Evolutionary conservation across 30 jellyfish, hydroid and myxozoan species (phyloP).

Genomic region (Pelagia noctiluca): DNA sequence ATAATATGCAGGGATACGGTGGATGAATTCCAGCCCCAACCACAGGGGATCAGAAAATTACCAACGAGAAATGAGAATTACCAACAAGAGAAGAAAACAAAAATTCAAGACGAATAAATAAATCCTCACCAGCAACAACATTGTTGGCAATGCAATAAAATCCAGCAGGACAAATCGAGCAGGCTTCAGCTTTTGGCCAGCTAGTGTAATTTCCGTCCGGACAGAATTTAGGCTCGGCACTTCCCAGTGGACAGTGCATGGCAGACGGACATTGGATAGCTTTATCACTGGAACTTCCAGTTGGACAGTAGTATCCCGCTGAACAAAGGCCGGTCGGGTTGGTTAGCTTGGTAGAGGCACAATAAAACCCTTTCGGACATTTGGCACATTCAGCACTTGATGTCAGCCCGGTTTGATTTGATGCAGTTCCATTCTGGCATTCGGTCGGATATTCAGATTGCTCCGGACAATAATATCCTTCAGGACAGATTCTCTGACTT

Average conservation of each 20-base stretch:
- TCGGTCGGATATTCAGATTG: slow-evolving; percentile 77
- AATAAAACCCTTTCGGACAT: slow-evolving; percentile 84
- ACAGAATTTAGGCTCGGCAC: slow-evolving; percentile 83
- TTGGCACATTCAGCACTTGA: slow-evolving; percentile 67
- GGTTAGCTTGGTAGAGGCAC: slow-evolving; percentile 78
- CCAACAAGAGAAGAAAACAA: background rate
- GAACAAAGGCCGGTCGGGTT: slow-evolving; percentile 85
- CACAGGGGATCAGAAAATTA: too few species aligned
- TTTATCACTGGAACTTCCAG: slow-evolving; percentile 80
- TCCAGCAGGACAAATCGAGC: slow-evolving; percentile 84
- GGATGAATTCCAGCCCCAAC: too few species aligned
- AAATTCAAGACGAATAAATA: background rate
- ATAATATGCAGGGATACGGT: too few species aligned
- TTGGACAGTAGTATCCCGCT: slow-evolving; percentile 92
- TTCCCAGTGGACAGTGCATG: slow-evolving; percentile 90
- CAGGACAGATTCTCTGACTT: slow-evolving; percentile 74
- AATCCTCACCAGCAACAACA: slow-evolving; percentile 75
- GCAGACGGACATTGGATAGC: slow-evolving; percentile 90
- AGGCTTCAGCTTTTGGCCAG: slow-evolving; percentile 79
- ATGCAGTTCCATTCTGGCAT: slow-evolving; percentile 89
- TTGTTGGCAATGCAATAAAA: slow-evolving; percentile 72
- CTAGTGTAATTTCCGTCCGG: slow-evolving; percentile 92
- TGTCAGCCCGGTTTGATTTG: slow-evolving; percentile 82
- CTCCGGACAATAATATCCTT: slow-evolving; percentile 80
- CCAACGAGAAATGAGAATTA: too few species aligned